Evolutionary conservation across 2,888 invertebrate species (phyloP).

Genomic region (Meiosimyza platycephala): DNA sequence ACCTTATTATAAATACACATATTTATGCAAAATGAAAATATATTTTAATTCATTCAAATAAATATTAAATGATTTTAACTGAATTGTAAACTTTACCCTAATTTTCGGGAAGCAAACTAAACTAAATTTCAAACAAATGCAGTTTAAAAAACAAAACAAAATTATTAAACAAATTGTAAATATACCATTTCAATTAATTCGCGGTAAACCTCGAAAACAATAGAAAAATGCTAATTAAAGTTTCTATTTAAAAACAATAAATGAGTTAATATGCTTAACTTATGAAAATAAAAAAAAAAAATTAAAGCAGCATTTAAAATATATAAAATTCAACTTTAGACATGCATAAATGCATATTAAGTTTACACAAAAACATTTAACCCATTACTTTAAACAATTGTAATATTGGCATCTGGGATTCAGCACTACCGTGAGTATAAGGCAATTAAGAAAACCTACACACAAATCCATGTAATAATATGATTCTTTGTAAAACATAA

Average conservation of each 20-base stretch:
- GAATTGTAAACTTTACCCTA: background rate
- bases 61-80: no score
- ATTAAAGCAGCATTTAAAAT: conserved; percentile 52
- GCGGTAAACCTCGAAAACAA: conserved; percentile 10
- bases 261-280: conserved; percentile 27
- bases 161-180: conserved; percentile 13
- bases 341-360: background rate
- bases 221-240: background rate
- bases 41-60: background rate
- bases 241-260: conserved; percentile 30
- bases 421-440: background rate
- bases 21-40: conserved; percentile 8
- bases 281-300: conserved; percentile 17
- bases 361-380: background rate
- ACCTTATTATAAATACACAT: conserved; percentile 6
- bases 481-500: no score
- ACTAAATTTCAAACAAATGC: conserved; percentile 19
- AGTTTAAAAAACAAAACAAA: conserved; percentile 32
- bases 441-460: no score
- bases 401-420: background rate
- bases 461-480: no score
- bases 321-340: conserved; percentile 51
- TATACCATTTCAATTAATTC: conserved; percentile 34
- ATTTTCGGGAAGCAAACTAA: conserved; percentile 21
- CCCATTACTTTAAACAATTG: conserved; percentile 5